Percentiles rank a stretch among this genome's conserved stretches.
phyloP scores from a whole-genome alignment of 1,140 invertebrate genomes.

The Trichoplusia ni region DNA sequence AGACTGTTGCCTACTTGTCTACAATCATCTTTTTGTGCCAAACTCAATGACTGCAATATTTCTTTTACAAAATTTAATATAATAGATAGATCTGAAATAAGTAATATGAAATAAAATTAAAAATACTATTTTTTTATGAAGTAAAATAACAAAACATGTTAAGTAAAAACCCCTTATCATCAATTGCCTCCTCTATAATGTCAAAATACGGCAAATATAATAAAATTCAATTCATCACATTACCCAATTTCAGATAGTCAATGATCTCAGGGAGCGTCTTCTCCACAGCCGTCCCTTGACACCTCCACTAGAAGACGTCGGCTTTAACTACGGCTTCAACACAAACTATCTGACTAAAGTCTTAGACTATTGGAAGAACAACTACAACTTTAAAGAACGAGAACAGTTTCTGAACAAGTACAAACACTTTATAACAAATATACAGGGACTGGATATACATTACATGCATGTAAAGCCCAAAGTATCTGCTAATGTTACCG shows the following conservation, averaged over 20 bases:
- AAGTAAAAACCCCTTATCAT: too few relatives aligned
- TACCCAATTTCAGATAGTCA: constrained; percentile 84
- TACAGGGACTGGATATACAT: constrained; percentile 83
- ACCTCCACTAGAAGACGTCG: constrained; percentile 84
- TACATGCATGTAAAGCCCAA: constrained; percentile 72
- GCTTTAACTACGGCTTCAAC: constrained; percentile 82
- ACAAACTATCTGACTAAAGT: constrained; percentile 84
- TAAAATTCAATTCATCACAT: too few relatives aligned
- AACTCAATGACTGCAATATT: too few relatives aligned
- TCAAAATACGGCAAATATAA: too few relatives aligned
- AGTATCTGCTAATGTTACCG: constrained; percentile 50
- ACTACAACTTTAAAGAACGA: constrained; percentile 87
- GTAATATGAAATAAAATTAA: too few relatives aligned
- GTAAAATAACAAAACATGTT: background rate
- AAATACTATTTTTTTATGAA: background rate
- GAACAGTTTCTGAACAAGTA: constrained; percentile 87
- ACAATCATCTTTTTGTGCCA: too few relatives aligned
- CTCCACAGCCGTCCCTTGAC: constrained; percentile 81
- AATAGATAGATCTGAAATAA: too few relatives aligned
- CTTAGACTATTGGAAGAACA: constrained; percentile 87
- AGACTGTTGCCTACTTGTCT: too few relatives aligned
- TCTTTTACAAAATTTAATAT: too few relatives aligned
- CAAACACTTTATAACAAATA: constrained; percentile 87
- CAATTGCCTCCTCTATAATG: too few relatives aligned
- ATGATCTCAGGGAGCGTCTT: constrained; percentile 85